These are phyloP conservation scores for Squalus acanthias DNA, from an alignment of 2,797 vertebrate species.

Conservation along the genomic window DNA sequence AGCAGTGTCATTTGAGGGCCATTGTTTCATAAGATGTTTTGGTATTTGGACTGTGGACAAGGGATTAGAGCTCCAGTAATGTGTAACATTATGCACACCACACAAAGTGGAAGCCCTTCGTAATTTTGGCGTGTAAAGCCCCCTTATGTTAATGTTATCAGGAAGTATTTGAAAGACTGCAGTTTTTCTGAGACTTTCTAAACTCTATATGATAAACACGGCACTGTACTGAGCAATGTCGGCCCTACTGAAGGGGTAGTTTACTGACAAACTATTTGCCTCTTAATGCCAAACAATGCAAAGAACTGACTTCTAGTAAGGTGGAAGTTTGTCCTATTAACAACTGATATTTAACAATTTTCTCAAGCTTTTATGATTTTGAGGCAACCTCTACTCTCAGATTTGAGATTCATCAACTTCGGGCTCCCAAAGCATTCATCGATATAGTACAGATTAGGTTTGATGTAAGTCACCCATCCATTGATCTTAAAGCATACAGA, in stretches of 20 bases:
- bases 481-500: neutral
- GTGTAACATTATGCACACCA: neutral
- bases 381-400: neutral
- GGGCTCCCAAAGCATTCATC: neutral
- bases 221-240: neutral
- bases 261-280: neutral
- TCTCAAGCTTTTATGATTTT: no score
- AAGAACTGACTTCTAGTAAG: no score
- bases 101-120: neutral
- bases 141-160: neutral
- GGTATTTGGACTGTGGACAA: neutral
- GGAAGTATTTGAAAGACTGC: neutral
- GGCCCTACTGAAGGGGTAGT: neutral
- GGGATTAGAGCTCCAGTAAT: neutral
- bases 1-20: neutral
- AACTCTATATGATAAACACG: neutral
- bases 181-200: neutral
- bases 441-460: neutral
- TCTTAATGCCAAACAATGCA: no score
- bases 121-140: neutral
- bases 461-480: neutral
- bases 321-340: no score
- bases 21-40: neutral
- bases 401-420: neutral
- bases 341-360: neutral